phyloP scores from a whole-genome alignment of 2,797 vertebrate genomes.

The Masticophis lateralis region DNA sequence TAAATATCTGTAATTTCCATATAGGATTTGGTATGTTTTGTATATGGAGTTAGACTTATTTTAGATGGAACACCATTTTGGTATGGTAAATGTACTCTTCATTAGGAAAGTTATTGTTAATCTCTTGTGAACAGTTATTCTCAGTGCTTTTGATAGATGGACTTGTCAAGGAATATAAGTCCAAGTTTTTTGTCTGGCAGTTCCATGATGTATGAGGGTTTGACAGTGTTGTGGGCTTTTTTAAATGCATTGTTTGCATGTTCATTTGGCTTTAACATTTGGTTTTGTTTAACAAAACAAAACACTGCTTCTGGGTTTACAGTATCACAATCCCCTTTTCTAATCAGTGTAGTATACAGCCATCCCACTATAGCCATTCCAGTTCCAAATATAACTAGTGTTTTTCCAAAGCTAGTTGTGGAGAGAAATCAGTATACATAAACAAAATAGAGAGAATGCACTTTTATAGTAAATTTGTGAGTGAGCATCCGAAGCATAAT shows the following conservation, averaged over 20 bases:
- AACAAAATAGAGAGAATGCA: neutral
- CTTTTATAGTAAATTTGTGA: neutral
- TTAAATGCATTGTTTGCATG: neutral
- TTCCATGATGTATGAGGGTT: too few relatives aligned
- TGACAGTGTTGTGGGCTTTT: neutral
- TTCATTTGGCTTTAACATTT: neutral
- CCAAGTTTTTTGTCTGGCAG: neutral
- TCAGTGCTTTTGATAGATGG: neutral
- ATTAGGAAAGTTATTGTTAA: neutral
- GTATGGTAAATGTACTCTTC: neutral
- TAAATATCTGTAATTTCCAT: neutral
- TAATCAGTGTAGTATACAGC: neutral
- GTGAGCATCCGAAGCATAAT: neutral
- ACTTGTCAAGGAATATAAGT: neutral
- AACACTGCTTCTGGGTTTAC: neutral
- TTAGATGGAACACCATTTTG: neutral
- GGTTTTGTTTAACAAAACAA: neutral
- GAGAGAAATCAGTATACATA: neutral
- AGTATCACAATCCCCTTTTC: neutral
- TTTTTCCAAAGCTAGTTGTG: neutral
- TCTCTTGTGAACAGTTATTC: conserved; percentile 5
- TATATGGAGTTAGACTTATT: conserved; percentile 1
- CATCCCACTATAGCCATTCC: neutral
- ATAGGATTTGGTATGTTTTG: conserved; percentile 40
- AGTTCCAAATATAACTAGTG: neutral